Evolutionary conservation across 2,113 vertebrate species (phyloP), one percentile per base, ranked within the genome.

Genomic region (Oryzias celebensis): DNA sequence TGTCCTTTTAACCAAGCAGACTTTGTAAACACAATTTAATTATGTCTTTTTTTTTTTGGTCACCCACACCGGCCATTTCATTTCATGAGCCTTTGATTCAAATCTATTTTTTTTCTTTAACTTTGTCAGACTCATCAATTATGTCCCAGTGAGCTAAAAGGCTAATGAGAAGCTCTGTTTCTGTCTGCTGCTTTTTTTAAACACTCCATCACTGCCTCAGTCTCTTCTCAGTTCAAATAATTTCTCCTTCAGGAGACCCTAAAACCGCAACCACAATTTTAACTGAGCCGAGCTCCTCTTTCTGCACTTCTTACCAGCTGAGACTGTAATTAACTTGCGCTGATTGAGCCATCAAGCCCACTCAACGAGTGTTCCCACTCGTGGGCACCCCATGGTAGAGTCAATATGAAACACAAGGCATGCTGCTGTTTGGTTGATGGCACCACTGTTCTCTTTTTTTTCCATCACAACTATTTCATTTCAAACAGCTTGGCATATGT

Each of bases 301-400:
- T 64, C 67, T 78, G 78, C 20, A 52, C 57, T 59, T 69, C 73
- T 49, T 71, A 58, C 88, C 72, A 56, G 45, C 84, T 83, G 85
- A 73, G 82, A 52, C 77, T 63, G 73, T 87, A 85, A 87, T 88
- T 90, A 85, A 88, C 77, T 75, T 73, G 77, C 57, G 63, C 82
- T 85, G 84, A 88, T 88, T 88, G 82, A 86, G 61, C 67, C 82
- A 84, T 86, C 85, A 86, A 80, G 59, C 76, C 53, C 77, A 76
- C 65, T 75, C 68, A 31, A 81, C 24, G 55, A 83, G 74, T 31
- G 63, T 74, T 68, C 51, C 42, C 3, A 24, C 54, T 80, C 67
- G 58, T 78, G 67, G 69, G 58, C 77, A 48, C 70, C 65, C 65
- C 68, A 50, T 52, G 68, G 77, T 76, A 48, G 28, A 73, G 75